Conservation (phyloP, 2,888 invertebrate genomes). For the Dysmachus trigonus region DNA sequence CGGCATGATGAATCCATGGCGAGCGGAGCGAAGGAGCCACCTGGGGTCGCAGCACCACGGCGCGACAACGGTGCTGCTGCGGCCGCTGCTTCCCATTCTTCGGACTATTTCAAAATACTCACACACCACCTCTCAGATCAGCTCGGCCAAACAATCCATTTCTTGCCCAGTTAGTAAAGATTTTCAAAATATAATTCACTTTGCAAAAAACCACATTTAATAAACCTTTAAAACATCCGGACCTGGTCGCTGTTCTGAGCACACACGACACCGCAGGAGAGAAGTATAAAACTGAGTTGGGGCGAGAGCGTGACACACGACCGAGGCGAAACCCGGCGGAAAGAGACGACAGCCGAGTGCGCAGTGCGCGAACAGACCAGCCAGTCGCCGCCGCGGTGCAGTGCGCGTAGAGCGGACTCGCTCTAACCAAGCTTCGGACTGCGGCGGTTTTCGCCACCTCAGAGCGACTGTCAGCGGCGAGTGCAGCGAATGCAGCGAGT, state of each 20-base stretch:
- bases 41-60: too few species aligned
- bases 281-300: neutral
- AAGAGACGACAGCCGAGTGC: neutral
- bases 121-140: slow-evolving; percentile 16
- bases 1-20: slow-evolving; percentile 9
- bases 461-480: neutral
- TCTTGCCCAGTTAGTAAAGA: neutral
- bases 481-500: neutral
- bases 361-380: neutral
- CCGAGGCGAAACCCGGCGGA: neutral
- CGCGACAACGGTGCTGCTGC: too few species aligned
- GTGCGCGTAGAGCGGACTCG: neutral
- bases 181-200: slow-evolving; percentile 22
- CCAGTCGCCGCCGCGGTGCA: neutral
- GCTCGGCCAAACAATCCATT: neutral
- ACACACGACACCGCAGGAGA: slow-evolving; percentile 8
- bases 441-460: neutral
- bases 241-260: neutral
- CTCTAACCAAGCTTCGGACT: neutral
- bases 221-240: neutral
- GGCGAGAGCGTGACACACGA: neutral
- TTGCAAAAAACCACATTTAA: slow-evolving; percentile 13
- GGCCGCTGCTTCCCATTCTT: too few species aligned
- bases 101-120: slow-evolving; percentile 14
- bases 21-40: neutral